Conservation (phyloP, 2,113 vertebrate genomes). For the Oostethus manadensis region DNA sequence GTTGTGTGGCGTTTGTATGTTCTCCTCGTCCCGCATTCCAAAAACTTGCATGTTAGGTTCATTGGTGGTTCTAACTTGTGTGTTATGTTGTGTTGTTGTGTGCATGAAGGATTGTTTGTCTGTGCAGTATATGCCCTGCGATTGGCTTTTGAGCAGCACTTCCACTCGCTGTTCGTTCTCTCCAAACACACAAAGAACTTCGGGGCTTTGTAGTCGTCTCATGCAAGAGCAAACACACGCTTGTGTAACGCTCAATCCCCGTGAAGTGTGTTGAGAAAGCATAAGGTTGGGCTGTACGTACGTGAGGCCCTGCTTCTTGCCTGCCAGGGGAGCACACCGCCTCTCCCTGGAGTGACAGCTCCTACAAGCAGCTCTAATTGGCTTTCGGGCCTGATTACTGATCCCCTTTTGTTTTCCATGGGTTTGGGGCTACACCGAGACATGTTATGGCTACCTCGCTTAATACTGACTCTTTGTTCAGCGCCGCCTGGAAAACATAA, state of each 20-base stretch:
- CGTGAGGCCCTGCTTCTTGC: conserved; percentile 28
- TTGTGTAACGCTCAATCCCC: neutral
- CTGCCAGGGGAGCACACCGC: conserved; percentile 4
- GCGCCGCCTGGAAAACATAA: conserved; percentile 23
- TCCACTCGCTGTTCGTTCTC: too few species aligned
- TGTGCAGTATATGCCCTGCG: too few species aligned
- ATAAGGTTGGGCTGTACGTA: neutral
- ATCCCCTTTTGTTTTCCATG: conserved; percentile 49
- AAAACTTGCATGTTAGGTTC: too few species aligned
- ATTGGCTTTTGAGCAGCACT: conserved; percentile 30
- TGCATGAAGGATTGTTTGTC: too few species aligned
- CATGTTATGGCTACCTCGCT: conserved; percentile 54
- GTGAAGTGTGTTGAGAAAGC: conserved; percentile 27
- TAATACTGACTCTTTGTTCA: conserved; percentile 36
- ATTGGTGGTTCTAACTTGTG: too few species aligned
- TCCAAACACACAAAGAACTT: too few species aligned
- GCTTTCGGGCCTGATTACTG: conserved; percentile 44
- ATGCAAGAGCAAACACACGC: neutral
- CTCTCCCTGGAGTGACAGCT: conserved; percentile 32
- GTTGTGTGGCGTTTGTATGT: too few species aligned
- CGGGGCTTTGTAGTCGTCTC: too few species aligned
- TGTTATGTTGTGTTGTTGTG: too few species aligned
- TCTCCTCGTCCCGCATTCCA: too few species aligned
- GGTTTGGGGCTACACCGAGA: conserved; percentile 28
- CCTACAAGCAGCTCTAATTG: conserved; percentile 38